Conservation (phyloP, 2,888 invertebrate genomes). For the Amiota mariae region DNA sequence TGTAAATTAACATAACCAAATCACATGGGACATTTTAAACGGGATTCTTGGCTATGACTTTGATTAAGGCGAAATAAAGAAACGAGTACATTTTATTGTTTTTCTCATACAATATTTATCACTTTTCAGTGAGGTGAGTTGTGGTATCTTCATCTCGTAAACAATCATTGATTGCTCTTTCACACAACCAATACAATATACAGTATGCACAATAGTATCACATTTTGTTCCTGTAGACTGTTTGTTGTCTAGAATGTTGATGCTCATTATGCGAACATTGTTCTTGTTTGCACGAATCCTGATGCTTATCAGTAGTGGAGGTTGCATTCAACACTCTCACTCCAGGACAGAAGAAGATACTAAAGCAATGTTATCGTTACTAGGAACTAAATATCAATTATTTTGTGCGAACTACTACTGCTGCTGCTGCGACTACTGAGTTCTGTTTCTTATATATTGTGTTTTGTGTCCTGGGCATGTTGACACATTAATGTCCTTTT, state of each 20-base stretch:
- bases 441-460: slow-evolving; percentile 8
- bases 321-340: slow-evolving; percentile 5
- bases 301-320: slow-evolving; percentile 22
- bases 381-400: slow-evolving; percentile 60
- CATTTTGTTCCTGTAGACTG: slow-evolving; percentile 4
- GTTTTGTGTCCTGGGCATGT: slow-evolving; percentile 54
- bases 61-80: too few species aligned
- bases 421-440: slow-evolving; percentile 24
- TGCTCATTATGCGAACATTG: slow-evolving; percentile 65
- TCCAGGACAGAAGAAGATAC: too few species aligned
- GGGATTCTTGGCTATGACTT: too few species aligned
- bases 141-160: too few species aligned
- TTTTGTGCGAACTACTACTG: slow-evolving; percentile 47
- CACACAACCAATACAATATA: too few species aligned
- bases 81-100: too few species aligned
- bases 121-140: too few species aligned
- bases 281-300: slow-evolving; percentile 59
- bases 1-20: not conserved
- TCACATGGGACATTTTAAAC: not conserved
- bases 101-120: too few species aligned
- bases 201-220: too few species aligned
- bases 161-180: too few species aligned
- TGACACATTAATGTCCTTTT: slow-evolving; percentile 63
- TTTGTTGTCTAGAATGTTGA: not conserved
- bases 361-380: slow-evolving; percentile 45